Conservation (phyloP, 2,113 vertebrate species). For the Aegithalos caudatus region DNA sequence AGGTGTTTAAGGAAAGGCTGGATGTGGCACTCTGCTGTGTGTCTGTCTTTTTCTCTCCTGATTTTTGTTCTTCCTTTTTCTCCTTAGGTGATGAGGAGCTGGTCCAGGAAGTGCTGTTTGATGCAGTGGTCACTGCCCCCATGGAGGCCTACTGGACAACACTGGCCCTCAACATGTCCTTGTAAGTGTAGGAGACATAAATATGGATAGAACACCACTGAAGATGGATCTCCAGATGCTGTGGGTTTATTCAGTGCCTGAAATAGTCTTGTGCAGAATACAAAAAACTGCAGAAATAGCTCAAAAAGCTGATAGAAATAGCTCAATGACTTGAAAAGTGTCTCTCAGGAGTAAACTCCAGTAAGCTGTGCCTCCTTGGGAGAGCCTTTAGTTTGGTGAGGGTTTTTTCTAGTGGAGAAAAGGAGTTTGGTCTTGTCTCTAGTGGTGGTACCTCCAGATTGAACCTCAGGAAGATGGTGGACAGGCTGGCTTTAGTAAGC, state of each 20-base stretch:
- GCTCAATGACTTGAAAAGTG: not conserved
- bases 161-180: constrained; percentile 83
- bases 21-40: not conserved
- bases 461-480: not conserved
- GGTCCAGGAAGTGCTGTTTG: constrained; percentile 87
- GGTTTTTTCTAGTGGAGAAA: not conserved
- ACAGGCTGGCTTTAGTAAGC: not conserved
- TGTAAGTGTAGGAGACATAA: constrained; percentile 64
- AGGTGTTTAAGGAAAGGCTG: not conserved
- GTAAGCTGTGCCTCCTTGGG: not conserved
- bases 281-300: not conserved
- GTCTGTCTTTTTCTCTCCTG: too few species aligned
- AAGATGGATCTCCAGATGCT: not conserved
- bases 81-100: constrained; percentile 84
- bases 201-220: not conserved
- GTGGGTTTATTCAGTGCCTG: not conserved
- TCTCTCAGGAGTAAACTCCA: not conserved
- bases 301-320: not conserved
- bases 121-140: constrained; percentile 92
- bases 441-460: not conserved
- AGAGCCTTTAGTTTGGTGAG: not conserved
- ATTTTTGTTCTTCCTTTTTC: not conserved
- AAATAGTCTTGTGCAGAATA: not conserved
- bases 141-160: constrained; percentile 97
- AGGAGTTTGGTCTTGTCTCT: not conserved